Evolutionary conservation across 2,888 invertebrate genomes (phyloP).

Genomic region (Junonia oenone): DNA sequence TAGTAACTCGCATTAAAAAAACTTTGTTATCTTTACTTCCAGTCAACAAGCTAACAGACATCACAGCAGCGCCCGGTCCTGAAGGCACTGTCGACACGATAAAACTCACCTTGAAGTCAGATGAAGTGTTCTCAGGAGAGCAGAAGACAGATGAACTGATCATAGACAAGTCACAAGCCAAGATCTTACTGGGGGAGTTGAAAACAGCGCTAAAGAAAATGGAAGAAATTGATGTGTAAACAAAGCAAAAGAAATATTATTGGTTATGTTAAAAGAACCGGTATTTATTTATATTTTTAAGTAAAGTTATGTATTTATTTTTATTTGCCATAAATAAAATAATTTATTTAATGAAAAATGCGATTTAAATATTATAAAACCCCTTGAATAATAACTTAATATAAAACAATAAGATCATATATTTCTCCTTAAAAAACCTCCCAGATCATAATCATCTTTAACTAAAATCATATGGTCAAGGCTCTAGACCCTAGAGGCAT

Average conservation of each 20-base stretch:
- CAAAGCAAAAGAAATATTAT: neutral
- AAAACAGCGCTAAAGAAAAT: slow-evolving; percentile 55
- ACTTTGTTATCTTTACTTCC: neutral
- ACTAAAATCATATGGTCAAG: too few relatives aligned
- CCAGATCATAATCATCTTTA: too few relatives aligned
- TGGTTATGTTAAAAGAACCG: too few relatives aligned
- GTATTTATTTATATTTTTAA: neutral
- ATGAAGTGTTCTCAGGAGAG: slow-evolving; percentile 52
- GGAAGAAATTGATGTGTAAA: slow-evolving; percentile 45
- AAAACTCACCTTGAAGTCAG: slow-evolving; percentile 49
- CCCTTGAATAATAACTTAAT: too few relatives aligned
- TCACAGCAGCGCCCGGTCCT: slow-evolving; percentile 46
- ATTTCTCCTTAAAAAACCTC: too few relatives aligned
- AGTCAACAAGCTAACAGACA: slow-evolving; percentile 65
- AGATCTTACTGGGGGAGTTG: slow-evolving; percentile 48
- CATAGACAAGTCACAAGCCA: slow-evolving; percentile 51
- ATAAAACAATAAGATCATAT: too few relatives aligned
- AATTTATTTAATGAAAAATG: too few relatives aligned
- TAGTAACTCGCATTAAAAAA: neutral
- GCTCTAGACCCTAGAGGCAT: too few relatives aligned
- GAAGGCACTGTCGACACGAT: slow-evolving; percentile 50
- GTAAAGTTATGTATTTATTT: neutral
- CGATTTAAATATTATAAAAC: too few relatives aligned
- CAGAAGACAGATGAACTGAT: slow-evolving; percentile 48
- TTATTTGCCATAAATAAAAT: neutral